Evolutionary conservation across 2,797 vertebrate species (phyloP).

Genomic region (Micropoecilia bifurca): DNA sequence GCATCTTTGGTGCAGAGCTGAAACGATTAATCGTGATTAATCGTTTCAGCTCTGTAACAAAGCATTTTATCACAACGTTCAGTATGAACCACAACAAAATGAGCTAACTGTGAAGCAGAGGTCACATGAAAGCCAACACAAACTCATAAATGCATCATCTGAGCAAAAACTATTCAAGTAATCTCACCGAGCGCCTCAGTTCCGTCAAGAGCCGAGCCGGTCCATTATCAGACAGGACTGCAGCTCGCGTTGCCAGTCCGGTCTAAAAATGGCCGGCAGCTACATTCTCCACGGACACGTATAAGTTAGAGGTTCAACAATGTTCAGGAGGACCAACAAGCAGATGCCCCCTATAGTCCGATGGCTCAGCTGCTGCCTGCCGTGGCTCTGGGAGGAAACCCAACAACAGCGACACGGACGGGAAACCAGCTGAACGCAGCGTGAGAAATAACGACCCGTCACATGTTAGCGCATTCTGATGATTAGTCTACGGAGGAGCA

Average conservation of each 20-base stretch:
- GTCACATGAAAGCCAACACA: constrained; percentile 9
- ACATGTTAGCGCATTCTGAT: background rate
- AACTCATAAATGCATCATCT: constrained; percentile 9
- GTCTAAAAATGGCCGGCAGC: constrained; percentile 75
- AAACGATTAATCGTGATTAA: too few relatives aligned
- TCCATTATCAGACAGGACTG: constrained; percentile 69
- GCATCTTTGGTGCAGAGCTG: too few relatives aligned
- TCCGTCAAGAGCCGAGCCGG: constrained; percentile 44
- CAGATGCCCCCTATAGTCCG: constrained; percentile 46
- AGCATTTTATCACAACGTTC: background rate
- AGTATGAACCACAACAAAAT: background rate
- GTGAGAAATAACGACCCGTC: background rate
- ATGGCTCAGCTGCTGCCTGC: constrained; percentile 41
- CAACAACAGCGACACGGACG: background rate
- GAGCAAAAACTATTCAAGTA: constrained; percentile 28
- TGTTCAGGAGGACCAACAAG: constrained; percentile 66
- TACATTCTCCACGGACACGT: constrained; percentile 70
- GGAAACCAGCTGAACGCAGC: background rate
- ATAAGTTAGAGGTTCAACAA: constrained; percentile 69
- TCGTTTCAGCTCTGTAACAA: too few relatives aligned
- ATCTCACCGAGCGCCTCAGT: constrained; percentile 61
- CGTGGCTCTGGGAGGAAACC: constrained; percentile 8
- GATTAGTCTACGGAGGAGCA: background rate
- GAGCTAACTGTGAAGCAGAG: background rate
- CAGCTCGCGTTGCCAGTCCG: constrained; percentile 58